Percentiles rank a stretch among this genome's conserved stretches.
Conservation (phyloP, 2,797 vertebrate genomes). For the Picus viridis region DNA sequence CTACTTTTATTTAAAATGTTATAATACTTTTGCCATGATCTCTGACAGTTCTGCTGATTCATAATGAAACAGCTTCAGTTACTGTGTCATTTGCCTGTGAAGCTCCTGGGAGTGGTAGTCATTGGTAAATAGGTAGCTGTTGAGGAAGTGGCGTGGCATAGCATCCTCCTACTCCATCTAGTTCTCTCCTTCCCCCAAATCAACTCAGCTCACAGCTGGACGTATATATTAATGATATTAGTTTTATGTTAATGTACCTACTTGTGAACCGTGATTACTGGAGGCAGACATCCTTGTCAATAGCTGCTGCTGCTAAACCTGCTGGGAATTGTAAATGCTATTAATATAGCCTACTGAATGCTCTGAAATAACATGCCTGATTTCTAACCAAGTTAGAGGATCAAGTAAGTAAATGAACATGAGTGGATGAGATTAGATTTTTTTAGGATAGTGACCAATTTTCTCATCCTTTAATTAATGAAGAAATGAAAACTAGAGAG, state of each 20-base stretch:
- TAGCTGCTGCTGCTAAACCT: not conserved
- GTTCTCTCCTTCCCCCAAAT: not conserved
- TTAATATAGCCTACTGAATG: not conserved
- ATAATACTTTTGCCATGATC: not conserved
- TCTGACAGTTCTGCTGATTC: slow-evolving; percentile 20
- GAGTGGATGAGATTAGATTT: not conserved
- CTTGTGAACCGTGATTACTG: not conserved
- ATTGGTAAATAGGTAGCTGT: not conserved
- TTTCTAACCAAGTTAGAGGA: not conserved
- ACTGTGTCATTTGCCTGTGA: not conserved
- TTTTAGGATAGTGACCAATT: not conserved
- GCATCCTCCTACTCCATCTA: not conserved
- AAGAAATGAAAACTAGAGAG: not conserved
- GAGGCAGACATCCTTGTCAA: not conserved
- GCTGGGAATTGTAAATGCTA: slow-evolving; percentile 8
- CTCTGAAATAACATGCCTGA: not conserved
- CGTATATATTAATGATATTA: not conserved
- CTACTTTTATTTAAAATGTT: not conserved
- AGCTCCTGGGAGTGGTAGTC: not conserved
- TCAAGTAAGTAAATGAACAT: not conserved
- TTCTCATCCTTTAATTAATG: not conserved
- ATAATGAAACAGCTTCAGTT: not conserved
- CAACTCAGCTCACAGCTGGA: not conserved
- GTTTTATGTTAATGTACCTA: not conserved
- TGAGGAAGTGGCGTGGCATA: not conserved